Base-by-base conservation (phyloP, 2,888 invertebrate genomes). In the Zygaena filipendulae region DNA sequence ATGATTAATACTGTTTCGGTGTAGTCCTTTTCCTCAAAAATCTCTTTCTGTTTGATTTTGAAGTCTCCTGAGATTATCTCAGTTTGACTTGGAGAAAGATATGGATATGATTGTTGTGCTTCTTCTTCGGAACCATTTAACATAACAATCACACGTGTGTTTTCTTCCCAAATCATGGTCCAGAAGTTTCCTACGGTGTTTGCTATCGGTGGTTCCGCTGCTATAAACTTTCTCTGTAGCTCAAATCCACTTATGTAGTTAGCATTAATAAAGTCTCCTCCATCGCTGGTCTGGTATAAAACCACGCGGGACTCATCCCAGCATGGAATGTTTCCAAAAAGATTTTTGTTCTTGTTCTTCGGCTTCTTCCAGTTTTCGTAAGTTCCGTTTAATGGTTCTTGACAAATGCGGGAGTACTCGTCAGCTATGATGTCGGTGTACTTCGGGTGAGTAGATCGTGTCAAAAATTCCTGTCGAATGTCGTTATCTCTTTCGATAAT, bases 71-170 rank as follows among this genome's bases (percentile, higher is more conserved):
- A 14, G 21, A 22, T 24, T 24, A 18, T 28, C 6, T 28, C 18
- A 22, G 4, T 13, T 24, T 29, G 23, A 24, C 11, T 21, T 7
- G 11, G n/a, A 24, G 13, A 12, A 13, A 29, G 13, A 29, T 29
- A 29, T 22, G 13, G 22, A 21, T 21, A 9, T n/a, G 9, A 11
- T 22, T 13, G 25, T 11, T 25, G 10, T 30, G 21, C 12, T 13
- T 25, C 30, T 25, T 25, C 25, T 18, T 22, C 25, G 25, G 22
- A 5, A 13, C 30, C 10, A 22, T 3, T 16, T 2, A 30, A 16
- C 30, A 30, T 25, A 10, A 30, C 30, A 13, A 25, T 25, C 21
- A 30, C 25, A 21, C 30, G 30, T n/a, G 30, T 18, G 22, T 30
- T 25, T 11, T 30, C 30, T 21, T 30, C 11, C 25, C 25, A 30